These are phyloP conservation scores for Sciurus niger DNA, from an alignment of 2,113 vertebrate genomes.

Conservation along the genomic window DNA sequence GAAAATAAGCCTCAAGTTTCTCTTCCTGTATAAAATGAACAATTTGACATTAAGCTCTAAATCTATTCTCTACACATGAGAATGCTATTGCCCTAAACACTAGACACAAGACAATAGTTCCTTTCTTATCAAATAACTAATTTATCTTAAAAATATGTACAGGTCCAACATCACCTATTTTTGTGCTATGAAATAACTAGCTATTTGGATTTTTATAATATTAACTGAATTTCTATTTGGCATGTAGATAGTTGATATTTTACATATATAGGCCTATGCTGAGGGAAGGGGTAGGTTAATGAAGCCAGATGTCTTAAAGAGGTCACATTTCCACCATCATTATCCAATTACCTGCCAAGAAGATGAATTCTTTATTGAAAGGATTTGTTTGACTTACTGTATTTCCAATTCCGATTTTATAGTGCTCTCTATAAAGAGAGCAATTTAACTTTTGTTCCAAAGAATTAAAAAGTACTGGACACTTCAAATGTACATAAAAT, in stretches of 20 bases:
- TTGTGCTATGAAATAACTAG: not conserved
- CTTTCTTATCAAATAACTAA: not conserved
- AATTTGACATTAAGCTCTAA: conserved; percentile 67
- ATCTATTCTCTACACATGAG: not conserved
- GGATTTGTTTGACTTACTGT: not conserved
- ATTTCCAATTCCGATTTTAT: conserved; percentile 43
- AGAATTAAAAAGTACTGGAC: conserved; percentile 53
- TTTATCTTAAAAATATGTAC: not conserved
- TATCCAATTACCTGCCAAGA: not conserved
- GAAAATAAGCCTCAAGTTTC: conserved; percentile 94
- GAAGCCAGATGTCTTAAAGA: not conserved
- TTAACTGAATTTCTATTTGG: not conserved
- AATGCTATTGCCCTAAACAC: not conserved
- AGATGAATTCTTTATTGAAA: not conserved
- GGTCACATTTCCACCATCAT: not conserved
- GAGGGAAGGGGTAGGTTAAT: not conserved
- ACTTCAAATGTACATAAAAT: conserved; percentile 1
- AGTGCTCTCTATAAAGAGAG: not conserved
- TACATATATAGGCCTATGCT: not conserved
- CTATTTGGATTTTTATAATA: not conserved
- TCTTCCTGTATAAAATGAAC: conserved; percentile 92
- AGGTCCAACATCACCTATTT: not conserved
- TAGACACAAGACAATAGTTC: not conserved
- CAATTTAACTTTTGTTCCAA: conserved; percentile 16
- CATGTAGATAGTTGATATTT: not conserved